phyloP scores from a whole-genome alignment of 2,113 vertebrate genomes.

The Pithys albifrons region DNA sequence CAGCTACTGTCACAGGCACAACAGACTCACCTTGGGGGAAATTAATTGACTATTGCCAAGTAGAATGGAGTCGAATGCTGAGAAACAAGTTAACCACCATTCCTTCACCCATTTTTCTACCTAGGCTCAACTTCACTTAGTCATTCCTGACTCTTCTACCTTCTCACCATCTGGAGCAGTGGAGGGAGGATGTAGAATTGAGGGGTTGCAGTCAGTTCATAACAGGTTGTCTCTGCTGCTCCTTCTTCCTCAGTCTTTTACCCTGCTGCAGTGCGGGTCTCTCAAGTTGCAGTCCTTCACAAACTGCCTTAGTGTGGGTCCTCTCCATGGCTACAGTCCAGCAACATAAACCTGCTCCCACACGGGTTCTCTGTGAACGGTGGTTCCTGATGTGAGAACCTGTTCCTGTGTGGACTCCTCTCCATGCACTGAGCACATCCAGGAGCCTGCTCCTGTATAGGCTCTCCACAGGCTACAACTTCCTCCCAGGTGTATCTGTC shows the following conservation, averaged over 20 bases:
- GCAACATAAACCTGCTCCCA: background rate
- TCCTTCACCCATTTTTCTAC: background rate
- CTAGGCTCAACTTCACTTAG: background rate
- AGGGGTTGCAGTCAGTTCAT: background rate
- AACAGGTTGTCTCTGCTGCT: background rate
- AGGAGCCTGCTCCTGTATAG: background rate
- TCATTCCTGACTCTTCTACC: background rate
- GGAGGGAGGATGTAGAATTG: background rate
- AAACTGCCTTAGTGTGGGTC: background rate
- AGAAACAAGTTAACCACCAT: background rate
- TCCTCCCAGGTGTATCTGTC: background rate
- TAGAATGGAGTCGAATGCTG: background rate
- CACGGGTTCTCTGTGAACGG: background rate
- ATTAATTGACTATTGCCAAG: background rate
- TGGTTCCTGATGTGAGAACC: background rate
- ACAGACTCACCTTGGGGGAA: background rate
- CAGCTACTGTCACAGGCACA: background rate
- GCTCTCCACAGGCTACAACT: background rate
- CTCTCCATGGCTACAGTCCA: background rate
- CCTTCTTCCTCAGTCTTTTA: background rate
- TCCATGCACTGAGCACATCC: background rate
- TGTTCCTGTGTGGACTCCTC: background rate
- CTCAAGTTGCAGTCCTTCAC: background rate
- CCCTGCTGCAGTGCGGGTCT: background rate
- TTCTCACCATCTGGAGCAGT: background rate